Percentiles rank a stretch among this genome's conserved stretches.
phyloP scores from a whole-genome alignment of 2,797 vertebrate genomes.

The Aldrovandia affinis region DNA sequence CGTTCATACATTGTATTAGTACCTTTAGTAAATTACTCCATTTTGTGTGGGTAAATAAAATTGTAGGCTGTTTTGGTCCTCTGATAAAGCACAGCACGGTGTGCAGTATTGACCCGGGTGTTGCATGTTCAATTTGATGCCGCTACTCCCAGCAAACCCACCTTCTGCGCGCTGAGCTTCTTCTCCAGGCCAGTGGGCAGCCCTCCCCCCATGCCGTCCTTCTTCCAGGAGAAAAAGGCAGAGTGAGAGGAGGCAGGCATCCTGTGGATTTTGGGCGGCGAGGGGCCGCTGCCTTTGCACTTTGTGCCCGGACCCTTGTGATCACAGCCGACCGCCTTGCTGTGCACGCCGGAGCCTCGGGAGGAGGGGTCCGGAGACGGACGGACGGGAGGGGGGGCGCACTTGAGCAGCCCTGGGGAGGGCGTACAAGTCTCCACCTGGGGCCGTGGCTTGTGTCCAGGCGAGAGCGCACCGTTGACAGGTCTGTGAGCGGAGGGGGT shows the following conservation, averaged over 20 bases:
- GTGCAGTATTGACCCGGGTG: background rate
- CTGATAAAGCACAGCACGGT: background rate
- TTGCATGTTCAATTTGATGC: background rate
- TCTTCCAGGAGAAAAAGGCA: conserved; percentile 80
- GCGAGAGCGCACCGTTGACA: conserved; percentile 80
- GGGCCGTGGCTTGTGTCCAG: conserved; percentile 68
- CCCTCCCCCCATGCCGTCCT: conserved; percentile 73
- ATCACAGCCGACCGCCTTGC: conserved; percentile 69
- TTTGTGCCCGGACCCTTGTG: conserved; percentile 84
- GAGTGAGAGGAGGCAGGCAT: conserved; percentile 73
- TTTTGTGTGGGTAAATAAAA: background rate
- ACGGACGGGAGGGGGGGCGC: conserved; percentile 59
- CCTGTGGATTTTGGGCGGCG: conserved; percentile 76
- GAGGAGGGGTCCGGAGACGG: conserved; percentile 59
- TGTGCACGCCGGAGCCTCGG: conserved; percentile 61
- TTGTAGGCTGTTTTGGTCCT: background rate
- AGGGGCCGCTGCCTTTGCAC: conserved; percentile 79
- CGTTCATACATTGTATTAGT: background rate
- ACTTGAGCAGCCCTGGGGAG: conserved; percentile 70
- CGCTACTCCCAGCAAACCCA: conserved; percentile 55
- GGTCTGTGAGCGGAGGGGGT: conserved; percentile 70
- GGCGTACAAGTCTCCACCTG: conserved; percentile 73
- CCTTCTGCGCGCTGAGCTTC: conserved; percentile 88
- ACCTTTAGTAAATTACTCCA: background rate
- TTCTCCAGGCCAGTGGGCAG: conserved; percentile 81